Base-by-base conservation (phyloP, 2,797 vertebrate genomes). In the Pangasius larnaudii region DNA sequence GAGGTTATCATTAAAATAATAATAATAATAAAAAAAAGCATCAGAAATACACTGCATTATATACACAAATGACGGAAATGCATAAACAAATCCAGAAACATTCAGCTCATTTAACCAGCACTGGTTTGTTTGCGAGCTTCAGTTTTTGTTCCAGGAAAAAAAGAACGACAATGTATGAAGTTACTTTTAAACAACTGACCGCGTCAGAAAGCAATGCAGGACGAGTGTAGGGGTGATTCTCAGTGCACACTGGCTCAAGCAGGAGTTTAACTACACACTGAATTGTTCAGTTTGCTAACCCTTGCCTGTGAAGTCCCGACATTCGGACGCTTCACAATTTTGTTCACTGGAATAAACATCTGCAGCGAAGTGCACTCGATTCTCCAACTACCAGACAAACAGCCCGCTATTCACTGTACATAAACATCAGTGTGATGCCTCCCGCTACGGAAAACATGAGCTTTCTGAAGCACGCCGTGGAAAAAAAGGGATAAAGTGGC, bases 151-250 rank as follows among this genome's bases (percentile, higher is more conserved):
- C 14, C 42, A 22, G 58, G 27, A 2, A 46, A 24, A 22, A 49
- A 1, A 5, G 33, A 24, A 22, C 33, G 42, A 51, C 42, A 56
- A 71, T 79, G 19, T 14, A 75, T 83, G 36, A 90, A 92, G 85
- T 92, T 91, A 91, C 84, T 92, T 92, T 87, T 13, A 88, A 84
- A 89, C 85, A 79, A 27, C 46, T 16, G 14, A 30, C 22, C 39
- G 59, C 59, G 39, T 65, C 27, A 6, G 2, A 33, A 56, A 3
- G 77, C 53, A 39, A 22, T 27, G 75, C 16, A 9, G 18, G 6
- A 13, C 58, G 18, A 5, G 18, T 2, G 33, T 10, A 14, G 2
- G 63, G 33, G 9, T 22, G 6, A 33, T 18, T 5, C 10, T 2
- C 3, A 53, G 61, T 14, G 27, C 24, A 2, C 3, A 6, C 16